phyloP scores from a whole-genome alignment of 2,888 invertebrate species.

The Melanostoma mellinum region DNA sequence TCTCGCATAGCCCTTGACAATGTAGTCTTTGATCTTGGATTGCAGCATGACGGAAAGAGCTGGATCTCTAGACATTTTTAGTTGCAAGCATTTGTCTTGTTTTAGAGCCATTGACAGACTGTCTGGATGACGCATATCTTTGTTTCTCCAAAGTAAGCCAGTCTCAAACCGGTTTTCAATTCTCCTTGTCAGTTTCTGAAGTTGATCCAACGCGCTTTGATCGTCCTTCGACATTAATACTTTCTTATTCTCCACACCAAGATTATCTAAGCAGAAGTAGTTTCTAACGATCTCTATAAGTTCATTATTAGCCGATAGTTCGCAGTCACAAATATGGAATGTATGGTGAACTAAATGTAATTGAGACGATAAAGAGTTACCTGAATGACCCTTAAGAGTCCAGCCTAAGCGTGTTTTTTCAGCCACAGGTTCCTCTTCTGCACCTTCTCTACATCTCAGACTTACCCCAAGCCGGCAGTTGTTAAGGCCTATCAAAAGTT shows the following conservation, averaged over 20 bases:
- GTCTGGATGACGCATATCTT: constrained; percentile 1
- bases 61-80: constrained; percentile 26
- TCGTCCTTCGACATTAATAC: constrained; percentile 7
- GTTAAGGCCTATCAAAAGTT: not conserved
- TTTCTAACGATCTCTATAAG: constrained; percentile 36
- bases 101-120: constrained; percentile 9
- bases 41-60: constrained; percentile 13
- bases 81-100: constrained; percentile 15
- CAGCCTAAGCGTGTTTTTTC: constrained; percentile 48
- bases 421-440: constrained; percentile 19
- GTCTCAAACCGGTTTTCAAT: constrained; percentile 18
- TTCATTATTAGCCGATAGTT: constrained; percentile 22
- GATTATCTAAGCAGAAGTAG: constrained; percentile 63
- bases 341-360: not conserved
- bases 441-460: constrained; percentile 18
- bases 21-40: constrained; percentile 55
- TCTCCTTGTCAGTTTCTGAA: constrained; percentile 3
- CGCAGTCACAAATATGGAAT: constrained; percentile 45
- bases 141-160: constrained; percentile 2
- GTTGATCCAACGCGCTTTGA: constrained; percentile 1
- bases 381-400: constrained; percentile 32
- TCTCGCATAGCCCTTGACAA: constrained; percentile 69
- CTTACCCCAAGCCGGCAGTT: not conserved
- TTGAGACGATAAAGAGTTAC: not conserved
- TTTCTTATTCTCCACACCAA: constrained; percentile 27